Percentiles rank a stretch among this genome's conserved stretches.
These are phyloP conservation scores for Discoglossus pictus DNA, from an alignment of 2,797 vertebrate species.

Conservation along the genomic window DNA sequence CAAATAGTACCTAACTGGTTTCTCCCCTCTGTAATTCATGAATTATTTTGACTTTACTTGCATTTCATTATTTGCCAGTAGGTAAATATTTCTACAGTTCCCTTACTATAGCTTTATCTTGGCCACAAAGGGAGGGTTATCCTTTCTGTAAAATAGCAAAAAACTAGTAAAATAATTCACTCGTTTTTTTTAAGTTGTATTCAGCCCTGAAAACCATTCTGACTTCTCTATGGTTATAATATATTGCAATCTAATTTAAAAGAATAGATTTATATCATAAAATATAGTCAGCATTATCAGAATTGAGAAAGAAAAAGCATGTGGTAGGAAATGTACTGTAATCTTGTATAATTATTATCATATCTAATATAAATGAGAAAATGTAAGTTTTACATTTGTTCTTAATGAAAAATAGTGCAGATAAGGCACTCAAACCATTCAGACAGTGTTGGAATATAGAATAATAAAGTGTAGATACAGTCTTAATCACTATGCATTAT, in stretches of 20 bases:
- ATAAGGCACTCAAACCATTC: conserved; percentile 68
- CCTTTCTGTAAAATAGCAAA: no score
- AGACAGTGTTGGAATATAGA: conserved; percentile 75
- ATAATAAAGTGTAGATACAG: conserved; percentile 76
- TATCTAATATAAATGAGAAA: conserved; percentile 62
- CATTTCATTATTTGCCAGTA: no score
- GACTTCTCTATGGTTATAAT: conserved; percentile 1
- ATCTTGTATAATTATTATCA: conserved; percentile 61
- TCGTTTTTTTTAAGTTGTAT: no score
- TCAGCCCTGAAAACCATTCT: conserved; percentile 11
- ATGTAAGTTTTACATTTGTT: conserved; percentile 64
- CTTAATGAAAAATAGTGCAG: conserved; percentile 73
- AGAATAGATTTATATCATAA: conserved; percentile 29
- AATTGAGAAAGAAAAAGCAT: conserved; percentile 50
- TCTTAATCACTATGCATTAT: conserved; percentile 78
- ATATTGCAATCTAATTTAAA: conserved; percentile 25
- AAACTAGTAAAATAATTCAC: no score
- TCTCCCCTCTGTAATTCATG: no score
- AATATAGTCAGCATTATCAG: conserved; percentile 10
- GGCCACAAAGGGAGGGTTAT: no score
- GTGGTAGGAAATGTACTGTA: conserved; percentile 57
- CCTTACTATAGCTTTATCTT: no score
- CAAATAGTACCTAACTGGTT: no score
- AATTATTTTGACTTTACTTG: no score
- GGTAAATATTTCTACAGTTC: no score